phyloP scores from a whole-genome alignment of 2,888 invertebrate species.

The Nephrotoma flavescens region DNA sequence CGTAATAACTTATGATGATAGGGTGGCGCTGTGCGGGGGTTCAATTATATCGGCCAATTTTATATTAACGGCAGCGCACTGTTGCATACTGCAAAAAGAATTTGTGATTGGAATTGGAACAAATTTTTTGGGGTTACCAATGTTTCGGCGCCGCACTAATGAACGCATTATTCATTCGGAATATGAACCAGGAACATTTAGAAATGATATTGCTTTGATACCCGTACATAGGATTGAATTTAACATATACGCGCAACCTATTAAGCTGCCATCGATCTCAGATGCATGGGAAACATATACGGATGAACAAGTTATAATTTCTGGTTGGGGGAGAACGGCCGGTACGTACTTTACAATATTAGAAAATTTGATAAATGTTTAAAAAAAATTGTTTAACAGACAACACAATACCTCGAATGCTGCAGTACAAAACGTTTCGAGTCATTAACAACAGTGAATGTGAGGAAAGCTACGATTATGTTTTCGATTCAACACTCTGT shows the following conservation, averaged over 20 bases:
- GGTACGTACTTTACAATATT: not conserved
- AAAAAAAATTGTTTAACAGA: not conserved
- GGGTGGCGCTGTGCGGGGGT: not conserved
- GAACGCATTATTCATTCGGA: not conserved
- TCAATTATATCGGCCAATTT: not conserved
- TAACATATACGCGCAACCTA: not conserved
- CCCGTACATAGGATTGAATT: not conserved
- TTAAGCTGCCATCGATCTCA: not conserved
- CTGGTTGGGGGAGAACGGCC: conserved; percentile 3
- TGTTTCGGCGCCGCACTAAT: not conserved
- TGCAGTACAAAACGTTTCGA: not conserved
- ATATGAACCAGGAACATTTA: not conserved
- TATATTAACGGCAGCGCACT: not conserved
- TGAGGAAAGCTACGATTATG: not conserved
- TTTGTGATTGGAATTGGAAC: not conserved
- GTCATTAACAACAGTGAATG: not conserved
- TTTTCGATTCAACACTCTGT: not conserved
- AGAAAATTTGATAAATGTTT: too few relatives aligned
- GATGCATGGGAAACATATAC: not conserved
- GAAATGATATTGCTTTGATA: not conserved
- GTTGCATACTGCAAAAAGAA: not conserved
- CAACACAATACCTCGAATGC: not conserved
- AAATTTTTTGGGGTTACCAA: not conserved
- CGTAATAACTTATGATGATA: not conserved
- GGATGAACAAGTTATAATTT: not conserved